A percentile compares a stretch with the other conserved stretches of the same genome.
These are phyloP conservation scores for Budorcas taxicolor DNA, from an alignment of 2,113 vertebrate species.

Conservation along the genomic window DNA sequence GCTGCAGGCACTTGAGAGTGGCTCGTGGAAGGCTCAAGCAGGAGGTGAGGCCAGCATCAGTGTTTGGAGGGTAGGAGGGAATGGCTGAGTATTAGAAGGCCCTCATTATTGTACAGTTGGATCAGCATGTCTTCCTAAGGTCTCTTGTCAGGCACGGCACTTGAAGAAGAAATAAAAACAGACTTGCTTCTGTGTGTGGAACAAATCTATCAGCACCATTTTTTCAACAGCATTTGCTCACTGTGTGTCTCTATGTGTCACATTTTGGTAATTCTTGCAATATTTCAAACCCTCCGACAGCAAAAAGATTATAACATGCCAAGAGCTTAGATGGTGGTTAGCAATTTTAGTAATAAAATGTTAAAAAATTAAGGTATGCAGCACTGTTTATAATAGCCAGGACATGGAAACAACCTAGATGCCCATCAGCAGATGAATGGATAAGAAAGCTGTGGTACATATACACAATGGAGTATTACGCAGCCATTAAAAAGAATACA, in stretches of 20 bases:
- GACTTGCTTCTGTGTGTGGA: neutral
- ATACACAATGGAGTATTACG: too few relatives aligned
- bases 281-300: neutral
- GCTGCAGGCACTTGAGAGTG: neutral
- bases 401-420: too few relatives aligned
- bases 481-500: too few relatives aligned
- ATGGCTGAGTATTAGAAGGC: neutral
- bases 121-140: neutral
- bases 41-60: neutral
- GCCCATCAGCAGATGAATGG: too few relatives aligned
- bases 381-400: too few relatives aligned
- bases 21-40: neutral
- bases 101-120: neutral
- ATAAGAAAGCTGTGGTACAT: too few relatives aligned
- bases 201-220: neutral
- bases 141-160: neutral
- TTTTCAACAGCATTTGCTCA: neutral
- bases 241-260: neutral
- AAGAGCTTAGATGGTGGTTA: neutral
- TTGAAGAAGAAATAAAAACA: neutral
- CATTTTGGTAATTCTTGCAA: neutral
- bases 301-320: neutral
- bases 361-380: neutral
- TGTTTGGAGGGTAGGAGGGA: neutral
- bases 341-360: neutral